Base-by-base conservation (phyloP, 1,140 invertebrate species). In the Cydia pomonella region DNA sequence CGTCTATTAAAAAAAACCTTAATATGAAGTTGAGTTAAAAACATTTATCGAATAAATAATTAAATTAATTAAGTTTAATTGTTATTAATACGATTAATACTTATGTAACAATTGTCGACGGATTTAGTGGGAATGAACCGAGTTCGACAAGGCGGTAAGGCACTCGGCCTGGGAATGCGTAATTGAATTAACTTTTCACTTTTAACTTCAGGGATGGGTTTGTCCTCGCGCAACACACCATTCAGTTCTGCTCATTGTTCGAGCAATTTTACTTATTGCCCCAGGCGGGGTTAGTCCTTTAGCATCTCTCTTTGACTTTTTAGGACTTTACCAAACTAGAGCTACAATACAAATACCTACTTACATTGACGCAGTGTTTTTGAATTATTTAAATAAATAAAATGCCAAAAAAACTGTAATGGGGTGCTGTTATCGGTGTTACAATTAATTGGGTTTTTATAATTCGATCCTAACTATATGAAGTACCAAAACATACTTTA, bases 181-280 rank as follows among this genome's bases (percentile, higher is more conserved):
- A 69, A 69, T 41, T n/a, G 18, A 38, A 69, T 69, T 69, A 69
- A 69, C 29, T 33, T 69, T 69, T 13, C 64, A 69, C 64, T 69
- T 21, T 38, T 69, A 69, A 69, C 64, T 69, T 38, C n/a, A 69
- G 29, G 29, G n/a, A 38, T 25, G 18, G 47, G 47, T 9, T 21
- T 59, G 16, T 59, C 18, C 53, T 69, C 7, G 29, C 64, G 3
- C 29, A 64, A 69, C 7, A 69, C 9, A 69, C 13, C 27, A 21
- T 59, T 69, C 16, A 69, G 29, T 69, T 69, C 38, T 38, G 29
- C 21, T 38, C 13, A 38, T 69, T 38, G 64, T 69, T 69, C 25
- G 27, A 69, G 29, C 18, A n/a, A 18, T 38, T 69, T 18, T 69
- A 18, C 64, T 69, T 2, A 69, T 29, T 33, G 13, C 29, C 64